Evolutionary conservation across 2,113 vertebrate genomes (phyloP).

Genomic region (Parus major): DNA sequence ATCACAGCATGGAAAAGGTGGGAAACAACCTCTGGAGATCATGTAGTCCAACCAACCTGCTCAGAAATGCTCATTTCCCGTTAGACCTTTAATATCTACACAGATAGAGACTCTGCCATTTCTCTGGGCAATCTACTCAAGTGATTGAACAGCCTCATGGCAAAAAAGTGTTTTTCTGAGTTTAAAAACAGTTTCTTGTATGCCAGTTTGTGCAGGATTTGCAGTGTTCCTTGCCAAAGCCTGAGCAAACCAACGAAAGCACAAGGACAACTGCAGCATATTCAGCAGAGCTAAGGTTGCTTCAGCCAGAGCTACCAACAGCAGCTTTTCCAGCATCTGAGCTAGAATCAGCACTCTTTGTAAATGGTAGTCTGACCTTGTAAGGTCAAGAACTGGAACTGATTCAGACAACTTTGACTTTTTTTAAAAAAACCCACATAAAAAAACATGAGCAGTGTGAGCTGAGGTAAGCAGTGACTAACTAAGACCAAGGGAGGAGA

Average conservation of each 20-base stretch:
- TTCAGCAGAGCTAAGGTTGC: background rate
- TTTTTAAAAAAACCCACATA: background rate
- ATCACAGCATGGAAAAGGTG: background rate
- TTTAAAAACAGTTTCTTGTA: background rate
- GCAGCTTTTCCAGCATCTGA: background rate
- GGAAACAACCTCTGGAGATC: background rate
- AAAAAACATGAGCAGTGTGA: background rate
- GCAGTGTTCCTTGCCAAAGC: background rate
- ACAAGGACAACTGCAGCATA: background rate
- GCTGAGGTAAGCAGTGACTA: constrained; percentile 24
- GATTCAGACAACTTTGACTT: background rate
- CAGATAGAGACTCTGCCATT: background rate
- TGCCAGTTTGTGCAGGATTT: background rate
- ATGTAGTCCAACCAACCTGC: background rate
- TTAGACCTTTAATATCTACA: background rate
- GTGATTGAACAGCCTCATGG: background rate
- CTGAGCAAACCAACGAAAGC: background rate
- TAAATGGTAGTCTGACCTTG: background rate
- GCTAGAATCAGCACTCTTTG: background rate
- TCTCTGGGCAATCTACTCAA: background rate
- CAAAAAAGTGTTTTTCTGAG: background rate
- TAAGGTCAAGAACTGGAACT: constrained; percentile 5
- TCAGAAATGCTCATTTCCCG: background rate
- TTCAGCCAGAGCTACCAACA: background rate
- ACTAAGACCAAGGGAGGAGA: background rate